Base-by-base conservation (phyloP, 1,140 invertebrate species). In the Zelostemma sp. region DNA sequence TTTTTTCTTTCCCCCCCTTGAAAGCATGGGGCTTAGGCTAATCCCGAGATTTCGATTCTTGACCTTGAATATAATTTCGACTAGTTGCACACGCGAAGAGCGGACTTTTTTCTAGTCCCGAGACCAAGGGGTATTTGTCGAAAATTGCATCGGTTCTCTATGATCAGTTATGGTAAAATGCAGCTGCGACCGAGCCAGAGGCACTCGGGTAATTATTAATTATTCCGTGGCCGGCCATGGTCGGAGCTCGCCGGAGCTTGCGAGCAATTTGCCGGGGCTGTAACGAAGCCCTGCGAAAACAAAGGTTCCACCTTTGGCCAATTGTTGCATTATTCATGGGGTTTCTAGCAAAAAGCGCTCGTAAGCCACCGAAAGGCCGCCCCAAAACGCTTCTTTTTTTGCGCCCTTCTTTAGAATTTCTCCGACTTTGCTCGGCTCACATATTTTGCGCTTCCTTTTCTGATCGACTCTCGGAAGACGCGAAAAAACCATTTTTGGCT, bases 301-400 rank as follows among this genome's bases (percentile, higher is more conserved):
- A 83, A 83, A 82, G 80, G 79, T 74, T 79, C 75, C 68, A 71
- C 69, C 71, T 69, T 63, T 61, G 61, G 28, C 74, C 69, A 79
- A 83, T 83, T 81, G 78, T 81, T 83, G 80, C 80, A 83, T 83
- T 83, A 83, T 83, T 83, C 81, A 83, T 83, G 77, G 21, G 59
- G 70, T 77, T 78, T 80, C 79, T 78, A 80, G 80, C 73, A 78
- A 81, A 75, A 81, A 79, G 72, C 73, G 69, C 63, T 71, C 73
- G 72, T 77, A 74, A 75, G 70, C 61, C 53, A 51, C 3, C 21
- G 21, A 3, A 25, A 3, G 21, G 21, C 21, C 72, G 66, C 46
- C 15, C 15, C n/a, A 12, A 41, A 41, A 41, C 14, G 45, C 66
- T 46, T 8, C 17, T 15, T 41, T 15, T 72, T 47, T 57, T 21